Base-by-base conservation (phyloP, 2,797 vertebrate genomes). In the Hafferia zeledoni region DNA sequence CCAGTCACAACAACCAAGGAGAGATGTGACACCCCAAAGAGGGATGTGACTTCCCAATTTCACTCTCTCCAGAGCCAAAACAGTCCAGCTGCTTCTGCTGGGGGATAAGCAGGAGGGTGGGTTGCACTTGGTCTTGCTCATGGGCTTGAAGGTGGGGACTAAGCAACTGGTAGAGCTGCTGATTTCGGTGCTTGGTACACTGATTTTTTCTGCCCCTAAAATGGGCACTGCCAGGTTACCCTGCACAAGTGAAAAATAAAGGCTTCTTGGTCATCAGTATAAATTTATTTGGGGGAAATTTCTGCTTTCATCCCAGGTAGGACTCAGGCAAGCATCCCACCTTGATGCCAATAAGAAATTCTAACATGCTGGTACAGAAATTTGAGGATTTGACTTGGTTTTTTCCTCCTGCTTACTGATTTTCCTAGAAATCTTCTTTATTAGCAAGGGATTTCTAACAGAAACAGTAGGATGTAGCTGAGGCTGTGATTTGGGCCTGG, bases 11-110 rank as follows among this genome's bases (percentile, higher is more conserved):
- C 55, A 16, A 17, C 3, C 5, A 5, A 6, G 13, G 10, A 5
- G 44, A 31, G 13, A 23, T 33, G 53, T 55, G 52, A 55, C 14
- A 52, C 12, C 17, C 3, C 10, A 6, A 5, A 10, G 10, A 6
- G 46, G n/a, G 63, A 31, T 22, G 17, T 13, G 33, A 11, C 4
- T 59, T 70, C 19, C 25, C 47, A 15, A 31, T 35, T 77, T 69
- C 0, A 1, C 15, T 39, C 13, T 78, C 19, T 59, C 15, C 1
- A 0, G 7, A 65, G 33, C 17, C 4, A 7, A 22, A 64, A 17
- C 72, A 37, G 6, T 69, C 24, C 1, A 0, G 41, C 7, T 65
- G 50, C 13, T 41, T 63, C 37, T 77, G 9, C 5, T 3, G 3
- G 10, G 5, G 39, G 28, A 24, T n/a, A 11, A 68, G 2, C 55